Base-by-base conservation (phyloP, 2,888 invertebrate species). In the Lamproptera curius region DNA sequence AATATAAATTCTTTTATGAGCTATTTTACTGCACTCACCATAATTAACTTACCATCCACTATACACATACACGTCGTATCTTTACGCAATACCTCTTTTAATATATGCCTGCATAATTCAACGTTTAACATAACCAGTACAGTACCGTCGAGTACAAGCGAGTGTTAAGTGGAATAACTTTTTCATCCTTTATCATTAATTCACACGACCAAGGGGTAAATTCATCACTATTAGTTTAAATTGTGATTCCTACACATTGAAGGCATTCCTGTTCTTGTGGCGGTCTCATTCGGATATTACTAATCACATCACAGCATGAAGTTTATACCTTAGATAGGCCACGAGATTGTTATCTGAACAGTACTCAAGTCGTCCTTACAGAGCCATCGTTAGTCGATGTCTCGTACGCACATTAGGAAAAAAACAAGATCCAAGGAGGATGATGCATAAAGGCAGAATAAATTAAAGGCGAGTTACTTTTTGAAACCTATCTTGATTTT, bases 271-370 rank as follows among this genome's bases (percentile, higher is more conserved):
- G 48, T 49, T 49, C 43, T 49, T 49, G 34, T 39, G 17, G 1
- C 26, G 8, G 20, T 15, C 28, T n/a, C 13, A 26, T 10, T 37
- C 16, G 13, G 42, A 42, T 39, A 42, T 39, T 39, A 43, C 48
- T 49, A 43, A 49, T 43, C 43, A 40, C 48, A 17, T 43, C 39
- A 5, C 42, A 43, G 38, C 48, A 39, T 43, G 39, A 43, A 48
- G 43, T 49, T 35, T 34, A 23, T 46, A 26, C 48, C 48, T 43
- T 49, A 49, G 35, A 49, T 49, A 49, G 48, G 13, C 39, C 28
- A 23, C 20, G 9, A 35, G 48, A 49, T 49, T 49, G 35, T 49
- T 35, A 49, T 49, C 48, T 43, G 17, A 35, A 49, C 35, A 39
- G 35, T 49, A 34, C 48, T 43, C 15, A 14, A 48, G 42, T 14